Conservation (phyloP, 2,113 vertebrate species). For the Montifringilla adamsi region DNA sequence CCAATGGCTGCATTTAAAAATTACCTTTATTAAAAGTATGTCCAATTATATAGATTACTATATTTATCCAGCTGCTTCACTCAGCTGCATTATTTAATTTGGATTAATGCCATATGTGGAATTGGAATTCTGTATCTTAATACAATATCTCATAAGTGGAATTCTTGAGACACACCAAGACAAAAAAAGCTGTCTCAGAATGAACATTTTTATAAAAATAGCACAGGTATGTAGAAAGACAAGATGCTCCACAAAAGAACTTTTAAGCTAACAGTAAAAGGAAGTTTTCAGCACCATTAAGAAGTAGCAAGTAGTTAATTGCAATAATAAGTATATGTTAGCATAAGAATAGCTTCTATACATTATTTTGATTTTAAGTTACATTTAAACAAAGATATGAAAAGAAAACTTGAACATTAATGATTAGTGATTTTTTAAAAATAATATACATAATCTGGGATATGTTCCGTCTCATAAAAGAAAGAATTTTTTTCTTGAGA, state of each 20-base stretch:
- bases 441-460: background rate
- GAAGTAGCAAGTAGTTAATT: background rate
- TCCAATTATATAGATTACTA: background rate
- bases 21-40: background rate
- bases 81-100: constrained; percentile 7
- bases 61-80: background rate
- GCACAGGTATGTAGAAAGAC: background rate
- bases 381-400: background rate
- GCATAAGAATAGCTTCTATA: background rate
- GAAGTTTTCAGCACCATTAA: background rate
- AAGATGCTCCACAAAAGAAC: background rate
- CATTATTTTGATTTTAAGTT: background rate
- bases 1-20: background rate
- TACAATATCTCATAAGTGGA: background rate
- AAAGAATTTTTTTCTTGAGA: background rate
- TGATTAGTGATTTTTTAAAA: background rate
- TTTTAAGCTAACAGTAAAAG: background rate
- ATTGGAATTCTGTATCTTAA: constrained; percentile 31
- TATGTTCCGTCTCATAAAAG: background rate
- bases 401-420: background rate
- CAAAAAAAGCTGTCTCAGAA: background rate
- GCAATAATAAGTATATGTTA: background rate
- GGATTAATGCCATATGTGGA: background rate
- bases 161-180: background rate
- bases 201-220: background rate